A percentile compares a stretch with the other conserved stretches of the same genome.
Conservation (phyloP, 2,888 invertebrate genomes). For the Lycophotia porphyrea region DNA sequence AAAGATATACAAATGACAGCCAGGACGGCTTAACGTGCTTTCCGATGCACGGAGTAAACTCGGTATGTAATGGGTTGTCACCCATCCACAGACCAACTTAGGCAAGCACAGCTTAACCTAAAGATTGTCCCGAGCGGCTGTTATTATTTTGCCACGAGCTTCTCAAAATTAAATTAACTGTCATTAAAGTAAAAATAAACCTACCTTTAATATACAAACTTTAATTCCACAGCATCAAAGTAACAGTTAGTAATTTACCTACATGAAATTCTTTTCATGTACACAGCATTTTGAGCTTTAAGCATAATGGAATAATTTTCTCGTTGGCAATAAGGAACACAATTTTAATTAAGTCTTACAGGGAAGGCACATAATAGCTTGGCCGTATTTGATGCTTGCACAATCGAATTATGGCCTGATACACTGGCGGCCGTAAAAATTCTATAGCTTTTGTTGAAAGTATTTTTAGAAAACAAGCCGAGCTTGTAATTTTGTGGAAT, state of each 20-base stretch:
- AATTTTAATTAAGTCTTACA: constrained; percentile 78
- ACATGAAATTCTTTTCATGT: constrained; percentile 59
- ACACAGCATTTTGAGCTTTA: constrained; percentile 54
- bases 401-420: constrained; percentile 70
- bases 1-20: no score
- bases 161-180: neutral
- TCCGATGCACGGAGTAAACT: no score
- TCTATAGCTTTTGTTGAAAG: constrained; percentile 36
- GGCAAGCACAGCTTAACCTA: no score
- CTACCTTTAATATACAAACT: neutral
- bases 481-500: constrained; percentile 44
- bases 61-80: no score
- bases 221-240: constrained; percentile 20
- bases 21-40: no score
- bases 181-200: constrained; percentile 8
- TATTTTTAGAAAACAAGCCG: constrained; percentile 37
- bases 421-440: constrained; percentile 64
- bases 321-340: constrained; percentile 68
- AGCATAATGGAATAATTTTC: constrained; percentile 72
- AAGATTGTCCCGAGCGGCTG: no score
- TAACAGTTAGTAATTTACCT: constrained; percentile 42
- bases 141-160: no score
- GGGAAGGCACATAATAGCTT: constrained; percentile 73
- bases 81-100: no score
- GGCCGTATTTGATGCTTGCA: constrained; percentile 75